phyloP scores from a whole-genome alignment of 2,113 vertebrate species.

The Notarius lentiginosus region DNA sequence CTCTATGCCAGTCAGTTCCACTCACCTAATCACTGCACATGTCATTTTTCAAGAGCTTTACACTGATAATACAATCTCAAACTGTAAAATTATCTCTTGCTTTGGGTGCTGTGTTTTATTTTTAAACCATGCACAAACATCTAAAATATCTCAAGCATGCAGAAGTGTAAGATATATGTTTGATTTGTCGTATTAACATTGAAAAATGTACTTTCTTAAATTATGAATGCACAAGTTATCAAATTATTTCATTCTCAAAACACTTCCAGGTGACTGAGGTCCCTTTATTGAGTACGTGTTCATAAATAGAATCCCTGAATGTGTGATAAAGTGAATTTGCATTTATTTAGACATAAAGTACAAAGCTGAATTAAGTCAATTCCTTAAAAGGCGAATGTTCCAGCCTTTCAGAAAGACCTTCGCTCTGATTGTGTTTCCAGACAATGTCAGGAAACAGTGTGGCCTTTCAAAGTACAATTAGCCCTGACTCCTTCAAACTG shows the following conservation, averaged over 20 bases:
- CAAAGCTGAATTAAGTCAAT: slow-evolving; percentile 46
- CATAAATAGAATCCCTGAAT: slow-evolving; percentile 40
- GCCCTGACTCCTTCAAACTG: slow-evolving; percentile 14
- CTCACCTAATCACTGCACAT: slow-evolving; percentile 48
- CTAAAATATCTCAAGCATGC: background rate
- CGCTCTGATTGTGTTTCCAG: slow-evolving; percentile 68
- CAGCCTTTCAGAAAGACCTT: slow-evolving; percentile 25
- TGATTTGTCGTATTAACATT: background rate
- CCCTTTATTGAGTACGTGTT: background rate
- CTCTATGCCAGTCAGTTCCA: slow-evolving; percentile 26
- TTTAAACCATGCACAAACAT: slow-evolving; percentile 44
- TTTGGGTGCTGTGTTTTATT: slow-evolving; percentile 41
- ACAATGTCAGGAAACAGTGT: slow-evolving; percentile 78
- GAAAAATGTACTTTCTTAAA: background rate
- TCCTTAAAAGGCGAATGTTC: slow-evolving; percentile 43
- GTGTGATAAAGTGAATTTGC: slow-evolving; percentile 45
- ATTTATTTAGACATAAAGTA: slow-evolving; percentile 66
- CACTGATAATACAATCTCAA: slow-evolving; percentile 48
- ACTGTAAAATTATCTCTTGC: slow-evolving; percentile 38
- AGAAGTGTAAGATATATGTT: background rate
- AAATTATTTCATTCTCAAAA: background rate
- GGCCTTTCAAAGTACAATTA: slow-evolving; percentile 62
- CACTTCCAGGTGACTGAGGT: background rate
- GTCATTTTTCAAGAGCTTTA: slow-evolving; percentile 47
- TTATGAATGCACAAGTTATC: background rate